Percentiles rank a stretch among this genome's conserved stretches.
Conservation (phyloP, 2,888 invertebrate species). For the Drosophila siamana region DNA sequence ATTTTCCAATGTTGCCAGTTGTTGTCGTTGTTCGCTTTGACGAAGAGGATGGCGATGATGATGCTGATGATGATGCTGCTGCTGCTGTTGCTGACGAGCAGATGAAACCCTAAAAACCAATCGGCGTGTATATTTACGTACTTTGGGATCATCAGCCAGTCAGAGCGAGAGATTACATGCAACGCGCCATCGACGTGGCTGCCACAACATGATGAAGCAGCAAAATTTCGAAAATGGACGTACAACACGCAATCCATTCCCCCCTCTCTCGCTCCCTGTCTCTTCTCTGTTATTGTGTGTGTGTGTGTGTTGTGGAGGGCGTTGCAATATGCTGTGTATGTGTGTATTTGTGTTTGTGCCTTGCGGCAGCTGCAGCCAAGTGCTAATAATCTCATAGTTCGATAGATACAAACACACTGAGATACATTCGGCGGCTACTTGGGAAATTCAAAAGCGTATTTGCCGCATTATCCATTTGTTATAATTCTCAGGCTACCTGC, state of each 20-base stretch:
- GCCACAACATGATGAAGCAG: constrained; percentile 78
- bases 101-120: constrained; percentile 72
- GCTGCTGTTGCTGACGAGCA: constrained; percentile 31
- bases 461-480: constrained; percentile 66
- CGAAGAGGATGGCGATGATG: constrained; percentile 14
- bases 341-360: constrained; percentile 35
- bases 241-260: constrained; percentile 70
- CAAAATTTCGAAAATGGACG: constrained; percentile 77
- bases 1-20: constrained; percentile 65
- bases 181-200: constrained; percentile 46
- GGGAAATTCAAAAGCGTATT: constrained; percentile 62
- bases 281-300: constrained; percentile 2
- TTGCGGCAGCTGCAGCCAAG: constrained; percentile 80
- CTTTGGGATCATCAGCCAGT: constrained; percentile 64
- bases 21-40: constrained; percentile 1
- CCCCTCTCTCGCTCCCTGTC: neutral
- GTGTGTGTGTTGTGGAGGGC: constrained; percentile 42
- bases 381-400: constrained; percentile 83
- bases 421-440: constrained; percentile 28
- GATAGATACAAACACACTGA: constrained; percentile 52
- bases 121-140: constrained; percentile 49
- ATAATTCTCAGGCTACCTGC: constrained; percentile 25
- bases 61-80: constrained; percentile 30
- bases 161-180: constrained; percentile 60
- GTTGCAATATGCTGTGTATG: constrained; percentile 51